Percentiles rank a stretch among this genome's conserved stretches.
Conservation (phyloP, 2,113 vertebrate genomes). For the Pachypanchax playfairii region DNA sequence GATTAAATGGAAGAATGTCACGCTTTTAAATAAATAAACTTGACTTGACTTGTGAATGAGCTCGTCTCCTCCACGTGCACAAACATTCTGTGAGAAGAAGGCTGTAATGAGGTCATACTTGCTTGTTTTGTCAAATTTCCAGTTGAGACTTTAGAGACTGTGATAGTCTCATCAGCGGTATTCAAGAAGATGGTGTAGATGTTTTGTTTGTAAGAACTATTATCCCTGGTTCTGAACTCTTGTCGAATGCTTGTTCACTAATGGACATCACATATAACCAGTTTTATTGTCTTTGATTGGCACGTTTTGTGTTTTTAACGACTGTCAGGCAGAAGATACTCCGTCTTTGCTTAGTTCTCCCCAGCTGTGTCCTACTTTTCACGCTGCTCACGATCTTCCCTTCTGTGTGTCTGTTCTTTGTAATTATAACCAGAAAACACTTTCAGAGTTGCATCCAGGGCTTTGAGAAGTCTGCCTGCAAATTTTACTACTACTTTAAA, state of each 20-base stretch:
- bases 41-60: too few species aligned
- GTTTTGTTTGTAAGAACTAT: slow-evolving; percentile 5
- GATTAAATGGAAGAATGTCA: too few species aligned
- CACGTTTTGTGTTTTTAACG: slow-evolving; percentile 12
- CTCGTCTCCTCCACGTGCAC: too few species aligned
- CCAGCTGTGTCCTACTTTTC: slow-evolving; percentile 74
- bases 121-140: background rate
- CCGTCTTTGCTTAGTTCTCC: slow-evolving; percentile 52
- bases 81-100: too few species aligned
- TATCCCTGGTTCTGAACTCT: slow-evolving; percentile 1
- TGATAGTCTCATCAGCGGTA: slow-evolving; percentile 7
- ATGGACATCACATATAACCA: background rate
- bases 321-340: slow-evolving; percentile 24
- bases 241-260: background rate
- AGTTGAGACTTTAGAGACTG: background rate
- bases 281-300: background rate
- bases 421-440: slow-evolving; percentile 52
- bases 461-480: slow-evolving; percentile 36
- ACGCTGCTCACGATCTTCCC: slow-evolving; percentile 37
- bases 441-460: slow-evolving; percentile 25
- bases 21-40: too few species aligned
- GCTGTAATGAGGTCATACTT: background rate
- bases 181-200: slow-evolving; percentile 24
- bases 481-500: slow-evolving; percentile 38
- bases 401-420: slow-evolving; percentile 27